Evolutionary conservation across 2,113 vertebrate genomes (phyloP).

Genomic region (Vombatus ursinus): DNA sequence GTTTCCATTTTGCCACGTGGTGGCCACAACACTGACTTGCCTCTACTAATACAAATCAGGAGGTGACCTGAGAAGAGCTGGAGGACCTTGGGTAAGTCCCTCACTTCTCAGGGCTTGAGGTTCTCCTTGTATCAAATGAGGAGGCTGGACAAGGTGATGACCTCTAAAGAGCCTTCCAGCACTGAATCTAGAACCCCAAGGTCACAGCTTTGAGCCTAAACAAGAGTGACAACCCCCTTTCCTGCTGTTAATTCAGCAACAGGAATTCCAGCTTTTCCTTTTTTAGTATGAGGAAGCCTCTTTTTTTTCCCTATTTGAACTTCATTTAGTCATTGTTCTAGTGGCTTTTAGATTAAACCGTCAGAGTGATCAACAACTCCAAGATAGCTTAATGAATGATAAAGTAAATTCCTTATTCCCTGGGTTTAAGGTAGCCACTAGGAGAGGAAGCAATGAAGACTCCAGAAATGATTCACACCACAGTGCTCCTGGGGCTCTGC

Average conservation of each 20-base stretch:
- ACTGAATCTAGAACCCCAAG: not conserved
- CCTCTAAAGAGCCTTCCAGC: not conserved
- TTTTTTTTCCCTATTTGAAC: not conserved
- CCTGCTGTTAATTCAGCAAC: not conserved
- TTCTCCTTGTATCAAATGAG: not conserved
- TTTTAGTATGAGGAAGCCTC: not conserved
- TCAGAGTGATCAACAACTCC: not conserved
- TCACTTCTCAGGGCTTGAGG: not conserved
- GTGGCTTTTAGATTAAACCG: not conserved
- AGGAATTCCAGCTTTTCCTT: not conserved
- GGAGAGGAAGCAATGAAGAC: not conserved
- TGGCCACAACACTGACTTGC: not conserved
- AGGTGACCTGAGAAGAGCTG: not conserved
- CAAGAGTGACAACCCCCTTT: not conserved
- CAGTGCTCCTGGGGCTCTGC: not conserved
- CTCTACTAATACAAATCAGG: not conserved
- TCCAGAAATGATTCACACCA: not conserved
- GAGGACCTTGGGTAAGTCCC: not conserved
- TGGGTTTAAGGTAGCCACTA: not conserved
- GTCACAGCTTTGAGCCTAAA: not conserved
- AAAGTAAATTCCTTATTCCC: not conserved
- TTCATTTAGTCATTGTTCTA: not conserved
- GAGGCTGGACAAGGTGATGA: not conserved
- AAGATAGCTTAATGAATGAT: not conserved
- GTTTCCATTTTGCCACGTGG: not conserved